Evolutionary conservation across 2,113 vertebrate species (phyloP), one percentile per base, ranked within the genome.

Genomic region (Corydoras maculifer): DNA sequence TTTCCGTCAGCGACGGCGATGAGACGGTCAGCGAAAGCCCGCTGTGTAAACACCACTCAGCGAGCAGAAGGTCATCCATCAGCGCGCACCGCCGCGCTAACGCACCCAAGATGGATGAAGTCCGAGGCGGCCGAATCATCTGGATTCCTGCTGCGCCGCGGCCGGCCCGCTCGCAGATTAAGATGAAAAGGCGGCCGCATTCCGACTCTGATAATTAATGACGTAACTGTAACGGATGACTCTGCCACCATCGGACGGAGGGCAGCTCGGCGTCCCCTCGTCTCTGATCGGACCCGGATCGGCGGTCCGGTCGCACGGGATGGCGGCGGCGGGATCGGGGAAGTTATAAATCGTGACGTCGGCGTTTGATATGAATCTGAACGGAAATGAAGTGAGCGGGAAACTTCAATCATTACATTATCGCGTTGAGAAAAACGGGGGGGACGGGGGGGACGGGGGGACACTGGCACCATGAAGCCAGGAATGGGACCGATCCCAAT

Each of bases 141-240:
- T 68, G 80, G 83, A 84, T 85, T 86, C 88, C 86, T 76, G 81
- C 84, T 84, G 87, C 80, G 84, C 82, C 82, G 76, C 82, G 85
- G 81, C 78, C 63, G 32, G 59, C 86, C 87, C 76, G 79, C 74
- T 61, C 80, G 51, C 73, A 83, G 79, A 65, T 81, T 80, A 78
- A 87, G 87, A 89, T 89, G 77, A 89, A 88, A 86, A 74, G 82
- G 82, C 82, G 77, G 75, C 79, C 84, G 79, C 87, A 91, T 90
- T 91, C 89, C 87, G 83, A 68, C 77, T 81, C 84, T 86, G 85
- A 88, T 88, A 88, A 89, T 84, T 86, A 87, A 90, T 85, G 84
- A 80, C 53, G 81, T 86, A 85, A 86, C 86, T 51, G 58, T 62
- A 73, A 79, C 67, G 65, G 77, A 79, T 61, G 51, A 25, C 80